Percentiles rank a stretch among this genome's conserved stretches.
phyloP scores from a whole-genome alignment of 2,113 vertebrate genomes.

The Pluvianellus socialis region DNA sequence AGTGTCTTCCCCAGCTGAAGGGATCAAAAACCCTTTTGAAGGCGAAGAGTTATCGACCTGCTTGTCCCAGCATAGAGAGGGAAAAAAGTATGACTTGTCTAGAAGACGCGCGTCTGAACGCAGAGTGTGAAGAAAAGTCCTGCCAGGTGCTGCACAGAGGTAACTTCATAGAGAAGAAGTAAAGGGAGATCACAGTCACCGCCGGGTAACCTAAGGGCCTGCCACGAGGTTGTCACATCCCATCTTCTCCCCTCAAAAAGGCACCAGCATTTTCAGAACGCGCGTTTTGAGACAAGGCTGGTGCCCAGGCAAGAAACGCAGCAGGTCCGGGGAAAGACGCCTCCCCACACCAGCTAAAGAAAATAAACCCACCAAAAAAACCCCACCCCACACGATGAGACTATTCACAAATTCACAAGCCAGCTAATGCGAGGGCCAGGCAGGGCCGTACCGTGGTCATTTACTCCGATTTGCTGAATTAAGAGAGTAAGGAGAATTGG shows the following conservation, averaged over 20 bases:
- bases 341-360: accelerated
- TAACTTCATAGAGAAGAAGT: neutral
- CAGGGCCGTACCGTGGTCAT: neutral
- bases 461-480: neutral
- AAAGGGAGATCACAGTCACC: neutral
- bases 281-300: neutral
- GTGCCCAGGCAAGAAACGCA: neutral
- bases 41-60: neutral
- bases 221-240: neutral
- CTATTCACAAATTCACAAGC: neutral
- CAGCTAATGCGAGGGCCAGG: accelerated
- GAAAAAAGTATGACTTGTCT: neutral
- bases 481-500: neutral
- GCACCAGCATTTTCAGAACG: neutral
- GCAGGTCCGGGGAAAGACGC: neutral
- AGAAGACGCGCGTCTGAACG: neutral
- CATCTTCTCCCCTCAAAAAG: neutral
- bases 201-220: neutral
- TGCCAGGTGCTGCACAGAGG: neutral
- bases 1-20: neutral
- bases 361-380: neutral
- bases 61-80: neutral
- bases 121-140: neutral
- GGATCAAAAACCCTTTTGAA: neutral
- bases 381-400: neutral